Conservation (phyloP, 2,113 vertebrate genomes). For the Rhombomys opimus region DNA sequence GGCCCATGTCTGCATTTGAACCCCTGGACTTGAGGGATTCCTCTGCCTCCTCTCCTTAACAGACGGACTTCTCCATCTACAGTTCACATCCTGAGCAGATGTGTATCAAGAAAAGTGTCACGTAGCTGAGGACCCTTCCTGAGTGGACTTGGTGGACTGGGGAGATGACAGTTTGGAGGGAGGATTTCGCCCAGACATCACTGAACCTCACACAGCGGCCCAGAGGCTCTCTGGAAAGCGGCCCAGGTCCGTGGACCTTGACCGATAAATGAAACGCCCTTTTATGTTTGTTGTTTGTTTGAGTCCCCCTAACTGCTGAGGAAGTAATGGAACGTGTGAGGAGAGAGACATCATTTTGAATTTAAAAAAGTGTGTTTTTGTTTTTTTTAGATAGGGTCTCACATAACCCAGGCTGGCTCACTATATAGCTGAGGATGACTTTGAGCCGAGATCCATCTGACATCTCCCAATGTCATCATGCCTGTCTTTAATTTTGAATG, state of each 20-base stretch:
- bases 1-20: neutral
- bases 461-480: neutral
- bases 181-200: neutral
- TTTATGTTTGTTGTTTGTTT: neutral
- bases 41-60: neutral
- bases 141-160: neutral
- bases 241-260: neutral
- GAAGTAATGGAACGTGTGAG: neutral
- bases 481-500: neutral
- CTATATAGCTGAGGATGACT: neutral
- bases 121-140: neutral
- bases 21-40: neutral
- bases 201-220: rapidly evolving
- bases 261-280: neutral
- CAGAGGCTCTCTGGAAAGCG: neutral
- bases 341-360: neutral
- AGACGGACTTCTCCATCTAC: neutral
- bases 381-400: neutral
- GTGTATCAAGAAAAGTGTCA: neutral
- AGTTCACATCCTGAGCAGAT: neutral
- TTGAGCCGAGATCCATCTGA: neutral
- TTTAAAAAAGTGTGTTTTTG: neutral
- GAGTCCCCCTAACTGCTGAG: neutral
- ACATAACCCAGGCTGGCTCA: neutral
- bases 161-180: neutral